A percentile compares a stretch with the other conserved stretches of the same genome.
phyloP scores from a whole-genome alignment of 2,113 vertebrate species.

The Spermophilus dauricus region DNA sequence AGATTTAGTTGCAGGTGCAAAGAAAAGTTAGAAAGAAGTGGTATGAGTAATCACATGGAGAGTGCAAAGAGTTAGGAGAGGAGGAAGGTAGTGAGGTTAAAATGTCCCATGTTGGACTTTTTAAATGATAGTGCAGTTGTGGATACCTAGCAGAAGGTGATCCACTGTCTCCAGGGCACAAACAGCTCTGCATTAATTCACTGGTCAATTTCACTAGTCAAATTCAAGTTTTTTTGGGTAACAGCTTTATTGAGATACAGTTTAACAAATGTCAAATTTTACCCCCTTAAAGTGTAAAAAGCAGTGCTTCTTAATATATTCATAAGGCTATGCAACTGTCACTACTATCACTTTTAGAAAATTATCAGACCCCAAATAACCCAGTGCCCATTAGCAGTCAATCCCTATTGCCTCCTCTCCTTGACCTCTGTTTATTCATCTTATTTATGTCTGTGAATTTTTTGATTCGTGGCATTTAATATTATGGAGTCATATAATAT shows the following conservation, averaged over 20 bases:
- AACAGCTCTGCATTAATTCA: not conserved
- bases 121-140: not conserved
- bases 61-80: not conserved
- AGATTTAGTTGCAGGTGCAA: not conserved
- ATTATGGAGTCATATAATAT: not conserved
- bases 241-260: not conserved
- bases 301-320: not conserved
- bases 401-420: not conserved
- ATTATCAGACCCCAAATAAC: no score
- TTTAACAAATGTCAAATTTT: not conserved
- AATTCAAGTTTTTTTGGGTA: not conserved
- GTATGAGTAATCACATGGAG: accelerated
- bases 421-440: not conserved
- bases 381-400: not conserved
- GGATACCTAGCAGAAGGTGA: no score
- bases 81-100: no score
- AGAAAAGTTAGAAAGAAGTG: not conserved
- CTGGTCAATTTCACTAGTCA: not conserved
- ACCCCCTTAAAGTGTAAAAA: not conserved
- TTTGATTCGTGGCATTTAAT: not conserved
- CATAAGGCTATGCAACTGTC: not conserved
- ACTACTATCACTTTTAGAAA: not conserved
- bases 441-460: not conserved
- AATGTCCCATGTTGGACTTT: not conserved
- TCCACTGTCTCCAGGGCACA: not conserved